phyloP scores from a whole-genome alignment of 1,140 invertebrate species.

The Dryas iulia region DNA sequence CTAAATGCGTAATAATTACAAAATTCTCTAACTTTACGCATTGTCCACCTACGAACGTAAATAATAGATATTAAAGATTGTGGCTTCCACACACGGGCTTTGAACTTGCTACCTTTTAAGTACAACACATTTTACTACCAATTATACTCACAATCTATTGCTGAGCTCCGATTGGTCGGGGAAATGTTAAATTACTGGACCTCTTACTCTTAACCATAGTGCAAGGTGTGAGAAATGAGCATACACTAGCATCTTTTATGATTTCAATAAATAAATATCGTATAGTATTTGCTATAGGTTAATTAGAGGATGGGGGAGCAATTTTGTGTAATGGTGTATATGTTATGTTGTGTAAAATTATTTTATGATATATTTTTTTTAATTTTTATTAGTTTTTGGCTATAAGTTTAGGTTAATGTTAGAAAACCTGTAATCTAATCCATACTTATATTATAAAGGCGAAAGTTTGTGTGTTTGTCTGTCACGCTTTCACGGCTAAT shows the following conservation, averaged over 20 bases:
- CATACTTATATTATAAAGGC: too few species aligned
- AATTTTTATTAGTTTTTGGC: too few species aligned
- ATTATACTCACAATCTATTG: slow-evolving; percentile 47
- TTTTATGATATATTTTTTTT: neutral
- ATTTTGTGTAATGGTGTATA: neutral
- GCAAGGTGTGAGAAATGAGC: neutral
- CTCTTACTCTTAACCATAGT: neutral
- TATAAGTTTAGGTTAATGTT: too few species aligned
- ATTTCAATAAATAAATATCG: slow-evolving; percentile 4
- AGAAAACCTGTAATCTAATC: too few species aligned
- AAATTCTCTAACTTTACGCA: neutral
- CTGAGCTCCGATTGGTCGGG: slow-evolving; percentile 32
- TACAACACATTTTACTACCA: slow-evolving; percentile 36
- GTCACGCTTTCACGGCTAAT: too few species aligned
- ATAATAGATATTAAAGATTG: slow-evolving; percentile 5
- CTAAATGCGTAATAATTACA: neutral
- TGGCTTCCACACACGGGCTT: slow-evolving; percentile 16
- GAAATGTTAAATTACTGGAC: slow-evolving; percentile 35
- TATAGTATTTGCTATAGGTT: neutral
- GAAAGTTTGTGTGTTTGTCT: too few species aligned
- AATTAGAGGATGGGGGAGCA: neutral
- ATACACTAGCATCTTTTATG: neutral
- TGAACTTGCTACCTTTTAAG: slow-evolving; percentile 34
- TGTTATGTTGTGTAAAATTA: neutral
- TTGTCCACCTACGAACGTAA: slow-evolving; percentile 4